These are phyloP conservation scores for Boloria euphrosyne DNA, from an alignment of 2,888 invertebrate genomes.

Conservation along the genomic window DNA sequence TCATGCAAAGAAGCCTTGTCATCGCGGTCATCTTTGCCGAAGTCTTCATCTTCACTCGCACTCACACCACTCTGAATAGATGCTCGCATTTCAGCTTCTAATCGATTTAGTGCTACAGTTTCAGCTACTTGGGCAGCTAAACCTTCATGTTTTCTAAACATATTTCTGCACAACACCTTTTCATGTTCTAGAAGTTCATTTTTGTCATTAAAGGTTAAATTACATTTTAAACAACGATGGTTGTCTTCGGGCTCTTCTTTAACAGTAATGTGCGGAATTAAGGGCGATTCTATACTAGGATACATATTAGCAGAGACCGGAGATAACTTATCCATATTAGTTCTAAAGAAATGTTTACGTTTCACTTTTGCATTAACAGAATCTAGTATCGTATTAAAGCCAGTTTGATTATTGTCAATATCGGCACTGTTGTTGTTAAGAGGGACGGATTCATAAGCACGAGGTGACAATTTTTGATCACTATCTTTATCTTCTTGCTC, in stretches of 20 bases:
- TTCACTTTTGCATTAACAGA: constrained; percentile 89
- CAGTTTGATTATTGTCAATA: constrained; percentile 80
- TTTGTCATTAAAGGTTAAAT: constrained; percentile 81
- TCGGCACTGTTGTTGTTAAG: constrained; percentile 58
- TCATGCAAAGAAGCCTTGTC: constrained; percentile 82
- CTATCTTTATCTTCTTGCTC: constrained; percentile 65
- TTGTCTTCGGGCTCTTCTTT: constrained; percentile 70
- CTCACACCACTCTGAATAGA: constrained; percentile 78
- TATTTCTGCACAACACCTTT: constrained; percentile 82
- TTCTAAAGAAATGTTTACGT: constrained; percentile 87
- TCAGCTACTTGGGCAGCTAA: constrained; percentile 89
- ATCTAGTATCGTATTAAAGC: constrained; percentile 87
- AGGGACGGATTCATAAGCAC: constrained; percentile 62
- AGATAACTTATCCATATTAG: constrained; percentile 85
- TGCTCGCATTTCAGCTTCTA: constrained; percentile 76
- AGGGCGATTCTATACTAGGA: constrained; percentile 64
- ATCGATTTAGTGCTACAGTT: constrained; percentile 81
- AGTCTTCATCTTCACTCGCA: constrained; percentile 85
- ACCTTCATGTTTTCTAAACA: constrained; percentile 86
- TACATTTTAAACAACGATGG: constrained; percentile 82
- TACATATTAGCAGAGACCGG: constrained; percentile 77
- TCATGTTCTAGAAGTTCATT: constrained; percentile 88
- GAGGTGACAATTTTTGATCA: constrained; percentile 53
- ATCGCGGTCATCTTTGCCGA: constrained; percentile 74
- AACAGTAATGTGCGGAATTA: constrained; percentile 55